Conservation (phyloP, 2,888 invertebrate species). For the Osedax fenrisi region DNA sequence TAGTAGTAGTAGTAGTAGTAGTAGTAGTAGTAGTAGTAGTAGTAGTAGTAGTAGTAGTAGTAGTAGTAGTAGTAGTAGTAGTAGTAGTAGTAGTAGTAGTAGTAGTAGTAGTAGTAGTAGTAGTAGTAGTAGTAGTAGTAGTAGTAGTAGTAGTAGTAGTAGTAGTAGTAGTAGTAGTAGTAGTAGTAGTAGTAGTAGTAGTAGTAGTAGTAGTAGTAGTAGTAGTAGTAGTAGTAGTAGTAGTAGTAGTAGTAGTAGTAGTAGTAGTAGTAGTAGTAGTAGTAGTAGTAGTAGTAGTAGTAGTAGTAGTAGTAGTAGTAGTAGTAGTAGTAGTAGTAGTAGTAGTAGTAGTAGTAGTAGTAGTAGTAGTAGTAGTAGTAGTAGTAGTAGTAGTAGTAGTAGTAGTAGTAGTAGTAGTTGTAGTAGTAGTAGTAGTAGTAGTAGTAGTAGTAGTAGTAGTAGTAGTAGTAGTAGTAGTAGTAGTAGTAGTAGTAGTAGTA, state of each 20-base stretch:
- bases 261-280: slow-evolving; percentile 2
- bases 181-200: background rate
- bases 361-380: slow-evolving; percentile 2
- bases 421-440: background rate
- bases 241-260: background rate
- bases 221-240: background rate
- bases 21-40: too few relatives aligned
- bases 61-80: too few relatives aligned
- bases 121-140: background rate
- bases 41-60: too few relatives aligned
- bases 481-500: background rate
- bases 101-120: too few relatives aligned
- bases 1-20: too few relatives aligned
- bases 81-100: too few relatives aligned
- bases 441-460: background rate
- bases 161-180: background rate
- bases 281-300: slow-evolving; percentile 2
- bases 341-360: slow-evolving; percentile 2
- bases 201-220: background rate
- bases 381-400: slow-evolving; percentile 2
- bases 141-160: background rate
- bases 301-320: background rate
- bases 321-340: background rate
- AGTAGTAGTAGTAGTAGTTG: background rate
- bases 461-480: slow-evolving; percentile 2